Percentiles rank a stretch among this genome's conserved stretches.
Evolutionary conservation across 2,113 vertebrate genomes (phyloP).

Genomic region (Turnix velox): DNA sequence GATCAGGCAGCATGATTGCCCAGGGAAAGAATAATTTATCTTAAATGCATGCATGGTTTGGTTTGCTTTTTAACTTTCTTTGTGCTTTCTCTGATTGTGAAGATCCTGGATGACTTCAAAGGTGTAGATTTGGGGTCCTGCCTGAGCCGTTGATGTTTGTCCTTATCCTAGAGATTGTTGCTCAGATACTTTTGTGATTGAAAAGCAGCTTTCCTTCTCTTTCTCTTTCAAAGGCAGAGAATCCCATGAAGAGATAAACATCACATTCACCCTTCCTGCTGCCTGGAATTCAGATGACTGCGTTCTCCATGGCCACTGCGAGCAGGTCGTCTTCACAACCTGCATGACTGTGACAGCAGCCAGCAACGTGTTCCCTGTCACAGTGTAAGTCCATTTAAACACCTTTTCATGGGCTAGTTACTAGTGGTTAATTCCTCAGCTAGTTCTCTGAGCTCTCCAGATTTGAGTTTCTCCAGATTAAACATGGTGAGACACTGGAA

Average conservation of each 20-base stretch:
- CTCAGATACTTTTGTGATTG: background rate
- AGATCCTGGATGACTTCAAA: background rate
- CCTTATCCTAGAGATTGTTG: background rate
- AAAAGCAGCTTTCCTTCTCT: background rate
- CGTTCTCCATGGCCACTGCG: constrained; percentile 90
- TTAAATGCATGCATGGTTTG: background rate
- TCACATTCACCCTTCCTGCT: constrained; percentile 91
- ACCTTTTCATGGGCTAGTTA: background rate
- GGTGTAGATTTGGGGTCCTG: background rate
- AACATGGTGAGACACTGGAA: too few species aligned
- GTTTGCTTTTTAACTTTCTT: background rate
- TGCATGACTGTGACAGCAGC: constrained; percentile 94
- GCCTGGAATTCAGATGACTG: constrained; percentile 96
- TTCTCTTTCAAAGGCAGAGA: constrained; percentile 81
- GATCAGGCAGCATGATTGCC: background rate
- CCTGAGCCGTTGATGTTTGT: background rate
- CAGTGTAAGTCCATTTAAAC: constrained; percentile 81
- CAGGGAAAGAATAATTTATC: background rate
- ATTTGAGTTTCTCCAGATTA: too few species aligned
- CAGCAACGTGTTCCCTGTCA: constrained; percentile 89
- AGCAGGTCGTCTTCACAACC: constrained; percentile 93
- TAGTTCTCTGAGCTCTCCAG: background rate
- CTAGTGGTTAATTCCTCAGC: background rate
- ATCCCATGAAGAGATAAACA: constrained; percentile 94
- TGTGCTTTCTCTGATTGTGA: background rate